Base-by-base conservation (phyloP, 2,888 invertebrate genomes). In the Lysandra coridon region DNA sequence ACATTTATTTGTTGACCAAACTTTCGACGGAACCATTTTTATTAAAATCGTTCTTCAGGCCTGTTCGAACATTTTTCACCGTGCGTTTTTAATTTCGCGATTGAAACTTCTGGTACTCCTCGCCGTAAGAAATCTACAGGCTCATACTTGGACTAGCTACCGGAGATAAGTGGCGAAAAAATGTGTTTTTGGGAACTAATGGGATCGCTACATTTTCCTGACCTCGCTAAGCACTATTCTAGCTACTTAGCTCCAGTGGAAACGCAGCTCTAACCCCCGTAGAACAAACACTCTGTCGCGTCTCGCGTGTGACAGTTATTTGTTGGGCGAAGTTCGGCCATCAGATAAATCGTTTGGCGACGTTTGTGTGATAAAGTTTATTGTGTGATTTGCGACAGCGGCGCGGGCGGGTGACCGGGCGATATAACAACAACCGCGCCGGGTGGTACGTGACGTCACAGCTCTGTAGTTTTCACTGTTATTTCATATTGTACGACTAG, bases 361-460 rank as follows among this genome's bases (percentile, higher is more conserved):
- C 69, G 69, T 37, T 69, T 37, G 69, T 69, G 69, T 69, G 12
- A 69, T 69, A 69, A 69, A 69, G 33, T 33, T 69, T 69, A 69
- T 69, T 37, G 69, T 69, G 33, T 37, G 69, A 69, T 69, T 69
- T 69, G 69, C 69, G 69, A 37, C 14, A 23, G 33, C 69, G 14
- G 12, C 69, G 14, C 69, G 62, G 57, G 57, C 69, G 30, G 2
- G 64, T 33, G 62, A 23, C 6, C 12, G 14, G 57, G 4, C 64
- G 12, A 69, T 62, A 62, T 62, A 62, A 30, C 64, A 33, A n/a
- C 23, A 30, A 7, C 12, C 3, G 10, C 64, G 33, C 64, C 64
- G 64, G 64, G 12, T 69, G 64, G 12, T 30, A 4, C 6, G n/a
- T 69, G 64, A 69, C 64, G 33, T 69, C 33, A 64, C 64, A 64